Percentiles rank a stretch among this genome's conserved stretches.
Evolutionary conservation across 2,888 invertebrate species (phyloP).

Genomic region (Amorpha juglandis): DNA sequence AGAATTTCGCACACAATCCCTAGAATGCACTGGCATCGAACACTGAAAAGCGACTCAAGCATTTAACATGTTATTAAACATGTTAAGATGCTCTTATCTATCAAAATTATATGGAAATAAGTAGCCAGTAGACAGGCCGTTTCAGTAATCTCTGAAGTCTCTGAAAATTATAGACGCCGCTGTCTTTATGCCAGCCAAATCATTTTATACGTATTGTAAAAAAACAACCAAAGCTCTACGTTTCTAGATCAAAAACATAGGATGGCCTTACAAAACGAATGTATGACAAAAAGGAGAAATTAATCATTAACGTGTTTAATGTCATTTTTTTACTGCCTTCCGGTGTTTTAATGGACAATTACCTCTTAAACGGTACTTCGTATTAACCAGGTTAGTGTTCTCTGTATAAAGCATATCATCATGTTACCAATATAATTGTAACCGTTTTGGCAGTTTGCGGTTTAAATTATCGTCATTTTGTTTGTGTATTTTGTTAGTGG

Average conservation of each 20-base stretch:
- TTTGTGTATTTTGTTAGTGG: not conserved
- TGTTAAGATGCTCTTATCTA: too few relatives aligned
- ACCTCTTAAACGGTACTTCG: conserved; percentile 18
- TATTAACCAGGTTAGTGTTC: conserved; percentile 1
- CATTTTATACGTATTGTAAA: too few relatives aligned
- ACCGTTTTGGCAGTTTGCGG: not conserved
- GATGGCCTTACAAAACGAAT: not conserved
- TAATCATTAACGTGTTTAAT: not conserved
- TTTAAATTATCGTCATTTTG: conserved; percentile 6
- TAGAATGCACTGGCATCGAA: too few relatives aligned
- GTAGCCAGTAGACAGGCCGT: too few relatives aligned
- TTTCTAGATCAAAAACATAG: not conserved
- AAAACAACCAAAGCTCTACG: not conserved
- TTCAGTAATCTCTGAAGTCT: too few relatives aligned
- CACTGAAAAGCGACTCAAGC: too few relatives aligned
- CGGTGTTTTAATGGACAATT: not conserved
- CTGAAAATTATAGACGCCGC: too few relatives aligned
- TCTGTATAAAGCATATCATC: not conserved
- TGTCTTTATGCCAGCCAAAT: too few relatives aligned
- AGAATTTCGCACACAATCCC: too few relatives aligned
- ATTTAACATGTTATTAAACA: too few relatives aligned
- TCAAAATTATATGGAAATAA: too few relatives aligned
- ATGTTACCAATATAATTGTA: conserved; percentile 11
- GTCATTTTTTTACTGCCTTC: not conserved
- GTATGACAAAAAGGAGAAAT: not conserved